Evolutionary conservation across 1,140 invertebrate species (phyloP), one percentile per base, ranked within the genome.

Genomic region (Riptortus pedestris): DNA sequence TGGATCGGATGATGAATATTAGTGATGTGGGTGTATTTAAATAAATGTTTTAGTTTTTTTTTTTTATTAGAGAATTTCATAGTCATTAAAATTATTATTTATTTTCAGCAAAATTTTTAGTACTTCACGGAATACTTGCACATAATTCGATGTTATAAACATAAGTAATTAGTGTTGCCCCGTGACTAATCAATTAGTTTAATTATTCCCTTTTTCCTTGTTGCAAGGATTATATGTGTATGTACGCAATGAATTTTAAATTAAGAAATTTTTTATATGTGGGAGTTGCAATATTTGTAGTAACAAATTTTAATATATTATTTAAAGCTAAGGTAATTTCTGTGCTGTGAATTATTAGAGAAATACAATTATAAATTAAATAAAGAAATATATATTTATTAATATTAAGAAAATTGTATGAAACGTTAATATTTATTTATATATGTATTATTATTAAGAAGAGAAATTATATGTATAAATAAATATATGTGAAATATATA

Each of bases 1-100:
- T 29, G 73, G 70, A 20, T 80, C 79, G 12, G 80, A 80, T 60
- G 80, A 81, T 58, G 79, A 82, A 47, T 68, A 63, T 47, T 66
- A 64, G 55, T 22, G 16, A 38, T 38, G 31, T 38, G 14, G 14
- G 31, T 38, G n/a, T n/a, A n/a, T n/a, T 11, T 11, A n/a, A n/a
- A 11, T n/a, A 43, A 43, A 11, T 43, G n/a, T n/a, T 11, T 43
- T 43, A 9, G n/a, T 43, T 11, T 43, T 11, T 43, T 43, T 11
- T 43, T 43, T 43, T 43, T 43, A 9, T 43, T 11, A 11, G 38
- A 11, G 38, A 43, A 43, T 43, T 43, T 43, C n/a, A 43, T 43
- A n/a, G 9, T n/a, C 11, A 43, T 43, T 43, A 9, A 43, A 9
- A n/a, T n/a, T n/a, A n/a, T n/a, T n/a, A n/a, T n/a, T n/a, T n/a